Base-by-base conservation (phyloP, 2,113 vertebrate species). In the human region DNA sequence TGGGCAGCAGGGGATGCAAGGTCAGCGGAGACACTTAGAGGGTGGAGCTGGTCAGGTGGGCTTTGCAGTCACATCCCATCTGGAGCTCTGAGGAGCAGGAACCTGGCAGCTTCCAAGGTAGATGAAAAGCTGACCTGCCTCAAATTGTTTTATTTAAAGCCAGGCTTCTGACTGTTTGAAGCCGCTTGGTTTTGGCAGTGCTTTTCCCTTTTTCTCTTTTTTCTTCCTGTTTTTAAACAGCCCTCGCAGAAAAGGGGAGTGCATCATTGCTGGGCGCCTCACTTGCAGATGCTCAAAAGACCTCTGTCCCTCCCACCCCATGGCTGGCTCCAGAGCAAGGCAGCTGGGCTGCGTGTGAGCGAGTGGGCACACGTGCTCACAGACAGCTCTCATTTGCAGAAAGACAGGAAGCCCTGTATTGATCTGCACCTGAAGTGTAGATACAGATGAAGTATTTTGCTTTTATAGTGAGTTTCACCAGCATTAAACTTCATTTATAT, bases 401-500 rank as follows among this genome's bases (percentile, higher is more conserved):
- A 84, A 97, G 84, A 88, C 61, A 38, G 83, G 38, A 17, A 59
- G 59, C 70, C 64, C n/a, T 1, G 43, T 30, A 78, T 89, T 38
- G 86, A 91, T 93, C 90, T 93, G 35, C 48, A 32, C 90, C 89
- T 68, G 76, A 97, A 94, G 73, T 84, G 90, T n/a, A 90, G 95
- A 89, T 57, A 93, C 97, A 96, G 91, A 97, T 88, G 82, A 97
- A 98, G 98, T 89, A 97, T 98, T 98, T 73, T 85, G 95, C 97
- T 97, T 98, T 98, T 97, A 97, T 38, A 96, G 97, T 85, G 95
- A 96, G 85, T 97, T 97, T 97, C 96, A 50, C 91, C 30, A 8
- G 80, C 94, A 95, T 97, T 98, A 97, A 97, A 98, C 96, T 96
- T 97, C 98, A 97, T 98, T 98, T 98, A 97, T 98, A 87, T 66